Base-by-base conservation (phyloP, 2,113 vertebrate species). In the Mesitornis unicolor region DNA sequence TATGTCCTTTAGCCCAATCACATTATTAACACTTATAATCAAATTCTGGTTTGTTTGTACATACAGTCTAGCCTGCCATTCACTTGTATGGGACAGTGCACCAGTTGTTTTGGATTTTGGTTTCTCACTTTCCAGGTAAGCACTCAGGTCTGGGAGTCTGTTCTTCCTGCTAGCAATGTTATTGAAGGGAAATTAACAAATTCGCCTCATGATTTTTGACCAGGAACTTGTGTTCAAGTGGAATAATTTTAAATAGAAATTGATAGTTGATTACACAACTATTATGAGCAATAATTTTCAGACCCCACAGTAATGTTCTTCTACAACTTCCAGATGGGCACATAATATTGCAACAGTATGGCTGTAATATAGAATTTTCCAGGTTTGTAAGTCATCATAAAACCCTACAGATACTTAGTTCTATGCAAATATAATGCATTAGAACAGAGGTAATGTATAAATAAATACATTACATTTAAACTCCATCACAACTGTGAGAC, bases 221-320 rank as follows among this genome's bases (percentile, higher is more conserved):
- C 19, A 48, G 59, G 11, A 90, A 54, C 48, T 74, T 54, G 14
- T 40, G 38, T 80, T 70, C 59, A 74, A 65, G 16, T 17, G 57
- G 54, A 90, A 83, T 84, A 2, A 36, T 65, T 83, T 76, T 48
- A 87, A 94, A 95, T 38, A 94, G 65, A 84, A 94, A 84, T 75
- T 87, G 10, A 18, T 87, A 36, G 12, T 70, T 84, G 51, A 56
- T 9, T 57, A 75, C 89, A 40, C 36, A 57, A n/a, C n/a, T 43
- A 84, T 63, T 96, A 92, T 40, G 22, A 82, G 36, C 25, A 95
- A 75, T 59, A 89, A 70, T 94, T 97, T 96, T 75, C 64, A 65
- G 50, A 35, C 3, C 7, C 22, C 29, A 61, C 11, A 31, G 40
- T 86, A 86, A 90, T 89, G 43, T 92, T 86, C 63, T 94, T n/a